phyloP scores from a whole-genome alignment of 1,140 invertebrate genomes.

The Ooceraea biroi region DNA sequence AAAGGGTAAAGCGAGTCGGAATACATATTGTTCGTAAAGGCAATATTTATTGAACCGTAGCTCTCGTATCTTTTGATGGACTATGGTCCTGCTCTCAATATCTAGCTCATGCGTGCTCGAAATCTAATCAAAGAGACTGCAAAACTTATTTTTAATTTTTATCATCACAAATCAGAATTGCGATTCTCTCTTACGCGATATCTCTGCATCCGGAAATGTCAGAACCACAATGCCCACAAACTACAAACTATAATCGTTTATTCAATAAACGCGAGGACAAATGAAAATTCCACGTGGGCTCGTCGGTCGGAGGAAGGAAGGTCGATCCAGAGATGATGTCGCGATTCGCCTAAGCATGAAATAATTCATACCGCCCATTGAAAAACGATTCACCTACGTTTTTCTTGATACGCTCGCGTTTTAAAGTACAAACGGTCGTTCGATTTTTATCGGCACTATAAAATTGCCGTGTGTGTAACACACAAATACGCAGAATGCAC shows the following conservation, averaged over 20 bases:
- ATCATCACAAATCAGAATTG: slow-evolving; percentile 10
- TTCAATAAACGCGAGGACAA: slow-evolving; percentile 1
- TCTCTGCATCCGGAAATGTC: no score
- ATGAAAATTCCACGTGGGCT: slow-evolving; percentile 11
- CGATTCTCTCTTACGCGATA: background rate
- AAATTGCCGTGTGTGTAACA: slow-evolving; percentile 40
- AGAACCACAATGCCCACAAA: no score
- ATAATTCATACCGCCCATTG: slow-evolving; percentile 42
- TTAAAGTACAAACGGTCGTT: slow-evolving; percentile 33
- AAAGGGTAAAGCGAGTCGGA: slow-evolving; percentile 46
- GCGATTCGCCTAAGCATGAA: slow-evolving; percentile 16
- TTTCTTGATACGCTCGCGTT: background rate
- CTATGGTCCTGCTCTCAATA: slow-evolving; percentile 18
- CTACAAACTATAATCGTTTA: slow-evolving; percentile 1
- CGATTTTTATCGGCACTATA: slow-evolving; percentile 43
- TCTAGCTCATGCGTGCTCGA: background rate
- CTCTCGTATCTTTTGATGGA: slow-evolving; percentile 45
- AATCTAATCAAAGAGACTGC: slow-evolving; percentile 44
- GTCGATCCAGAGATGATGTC: slow-evolving; percentile 9
- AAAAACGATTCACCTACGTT: slow-evolving; percentile 46
- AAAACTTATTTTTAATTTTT: slow-evolving; percentile 25
- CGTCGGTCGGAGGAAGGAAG: background rate
- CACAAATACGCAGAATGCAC: background rate
- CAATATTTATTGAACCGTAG: slow-evolving; percentile 57
- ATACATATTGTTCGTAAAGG: slow-evolving; percentile 57